Conservation (phyloP, 1,140 invertebrate genomes). For the Macrocentrus cingulum region DNA sequence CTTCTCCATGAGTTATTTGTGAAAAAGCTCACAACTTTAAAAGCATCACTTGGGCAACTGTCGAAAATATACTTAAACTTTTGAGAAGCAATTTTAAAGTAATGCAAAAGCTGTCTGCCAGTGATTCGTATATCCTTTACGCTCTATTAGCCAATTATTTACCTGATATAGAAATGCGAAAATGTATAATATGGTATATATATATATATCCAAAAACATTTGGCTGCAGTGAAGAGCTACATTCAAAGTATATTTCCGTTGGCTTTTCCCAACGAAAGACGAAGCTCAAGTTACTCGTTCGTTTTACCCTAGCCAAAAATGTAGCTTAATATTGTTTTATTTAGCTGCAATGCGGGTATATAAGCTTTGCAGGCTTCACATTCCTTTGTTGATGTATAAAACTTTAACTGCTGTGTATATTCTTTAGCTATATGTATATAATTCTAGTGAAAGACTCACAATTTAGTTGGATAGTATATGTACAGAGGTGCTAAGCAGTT, state of each 20-base stretch:
- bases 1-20: no score
- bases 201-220: neutral
- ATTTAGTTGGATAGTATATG: no score
- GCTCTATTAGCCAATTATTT: no score
- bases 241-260: neutral
- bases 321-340: slow-evolving; percentile 31
- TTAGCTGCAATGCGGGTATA: slow-evolving; percentile 28
- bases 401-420: slow-evolving; percentile 2
- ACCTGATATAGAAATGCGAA: no score
- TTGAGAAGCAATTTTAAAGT: no score
- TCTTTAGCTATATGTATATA: neutral
- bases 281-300: neutral
- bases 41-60: no score
- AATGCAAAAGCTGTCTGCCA: no score
- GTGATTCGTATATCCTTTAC: no score
- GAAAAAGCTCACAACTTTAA: no score
- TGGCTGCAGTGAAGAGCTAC: neutral
- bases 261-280: neutral
- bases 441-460: no score
- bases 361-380: neutral
- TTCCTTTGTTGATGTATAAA: neutral
- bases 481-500: neutral
- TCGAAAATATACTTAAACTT: no score
- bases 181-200: no score
- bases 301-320: neutral